phyloP scores from a whole-genome alignment of 2,888 invertebrate species.

The Lasioglossum villosulum region DNA sequence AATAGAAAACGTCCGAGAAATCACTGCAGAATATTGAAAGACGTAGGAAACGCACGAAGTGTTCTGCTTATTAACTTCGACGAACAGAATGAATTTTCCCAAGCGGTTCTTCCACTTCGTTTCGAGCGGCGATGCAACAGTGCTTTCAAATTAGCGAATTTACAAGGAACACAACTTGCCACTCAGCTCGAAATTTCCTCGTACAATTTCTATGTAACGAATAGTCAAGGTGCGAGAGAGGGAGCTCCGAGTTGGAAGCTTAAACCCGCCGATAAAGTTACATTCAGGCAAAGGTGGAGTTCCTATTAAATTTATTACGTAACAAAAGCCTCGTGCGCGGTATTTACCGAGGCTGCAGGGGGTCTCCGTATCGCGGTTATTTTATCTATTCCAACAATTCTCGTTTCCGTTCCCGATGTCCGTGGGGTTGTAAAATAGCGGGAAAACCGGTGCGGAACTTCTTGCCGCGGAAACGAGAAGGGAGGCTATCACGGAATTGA shows the following conservation, averaged over 20 bases:
- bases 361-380: slow-evolving; percentile 2
- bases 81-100: neutral
- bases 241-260: neutral
- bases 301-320: neutral
- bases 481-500: slow-evolving; percentile 24
- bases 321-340: neutral
- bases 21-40: neutral
- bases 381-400: slow-evolving; percentile 14
- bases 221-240: neutral
- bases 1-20: neutral
- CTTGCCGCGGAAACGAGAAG: slow-evolving; percentile 9
- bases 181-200: neutral
- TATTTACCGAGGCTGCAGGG: neutral
- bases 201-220: neutral
- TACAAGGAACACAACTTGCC: neutral
- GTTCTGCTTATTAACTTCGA: neutral
- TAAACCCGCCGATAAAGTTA: slow-evolving; percentile 1
- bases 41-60: neutral
- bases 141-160: neutral
- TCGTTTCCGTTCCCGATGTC: neutral
- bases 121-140: neutral
- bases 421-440: slow-evolving; percentile 8
- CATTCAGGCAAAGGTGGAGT: neutral
- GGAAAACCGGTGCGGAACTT: slow-evolving; percentile 14
- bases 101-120: neutral